These are phyloP conservation scores for Aphelenchoides bicaudatus DNA, from an alignment of 2,888 invertebrate genomes.

Conservation along the genomic window DNA sequence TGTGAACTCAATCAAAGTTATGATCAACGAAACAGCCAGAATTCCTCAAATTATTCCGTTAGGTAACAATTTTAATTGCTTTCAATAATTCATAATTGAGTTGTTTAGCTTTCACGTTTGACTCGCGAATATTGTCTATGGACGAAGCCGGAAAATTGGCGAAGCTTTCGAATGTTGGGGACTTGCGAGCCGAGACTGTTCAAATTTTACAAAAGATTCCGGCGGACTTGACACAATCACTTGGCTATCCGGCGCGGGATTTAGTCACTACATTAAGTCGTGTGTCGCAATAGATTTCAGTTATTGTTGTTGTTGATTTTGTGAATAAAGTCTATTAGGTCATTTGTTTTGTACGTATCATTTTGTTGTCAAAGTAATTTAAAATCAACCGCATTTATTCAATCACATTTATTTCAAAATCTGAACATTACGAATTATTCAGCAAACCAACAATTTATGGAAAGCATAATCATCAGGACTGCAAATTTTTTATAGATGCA, in stretches of 20 bases:
- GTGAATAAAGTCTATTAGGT: not conserved
- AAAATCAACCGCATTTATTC: too few relatives aligned
- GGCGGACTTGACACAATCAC: conserved; percentile 24
- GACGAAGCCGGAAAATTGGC: conserved; percentile 40
- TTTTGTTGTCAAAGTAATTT: too few relatives aligned
- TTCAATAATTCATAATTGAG: not conserved
- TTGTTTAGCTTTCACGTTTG: conserved; percentile 40
- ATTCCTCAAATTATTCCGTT: conserved; percentile 49
- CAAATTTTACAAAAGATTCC: conserved; percentile 28
- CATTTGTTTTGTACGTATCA: too few relatives aligned
- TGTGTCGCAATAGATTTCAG: not conserved
- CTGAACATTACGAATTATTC: too few relatives aligned
- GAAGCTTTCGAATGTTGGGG: conserved; percentile 38
- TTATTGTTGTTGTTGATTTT: conserved; percentile 5
- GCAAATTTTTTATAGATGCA: too few relatives aligned
- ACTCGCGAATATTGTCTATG: conserved; percentile 44
- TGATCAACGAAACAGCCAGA: conserved; percentile 46
- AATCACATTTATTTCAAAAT: too few relatives aligned
- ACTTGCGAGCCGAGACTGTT: conserved; percentile 40
- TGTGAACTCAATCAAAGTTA: conserved; percentile 36
- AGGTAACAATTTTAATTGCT: conserved; percentile 26
- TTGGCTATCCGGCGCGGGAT: conserved; percentile 17
- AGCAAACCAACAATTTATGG: too few relatives aligned
- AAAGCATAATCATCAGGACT: too few relatives aligned
- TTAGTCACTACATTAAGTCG: not conserved